Conservation (phyloP, 2,888 invertebrate genomes). For the Leptogaster cylindrica region DNA sequence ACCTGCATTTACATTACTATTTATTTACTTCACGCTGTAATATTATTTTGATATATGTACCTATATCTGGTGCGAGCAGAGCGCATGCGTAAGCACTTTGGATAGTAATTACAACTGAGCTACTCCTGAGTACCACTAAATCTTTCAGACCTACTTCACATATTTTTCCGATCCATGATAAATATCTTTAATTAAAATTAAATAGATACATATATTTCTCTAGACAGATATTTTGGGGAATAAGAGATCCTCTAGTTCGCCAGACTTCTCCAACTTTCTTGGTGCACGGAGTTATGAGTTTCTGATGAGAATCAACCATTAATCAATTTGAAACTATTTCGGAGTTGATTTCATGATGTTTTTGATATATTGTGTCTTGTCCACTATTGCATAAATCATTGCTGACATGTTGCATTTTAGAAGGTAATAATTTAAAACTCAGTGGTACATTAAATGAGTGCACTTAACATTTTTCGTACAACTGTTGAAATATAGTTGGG, state of each 20-base stretch:
- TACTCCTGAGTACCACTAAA: slow-evolving; percentile 1
- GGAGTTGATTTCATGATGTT: too few species aligned
- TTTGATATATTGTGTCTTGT: too few species aligned
- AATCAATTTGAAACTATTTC: slow-evolving; percentile 4
- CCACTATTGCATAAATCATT: too few species aligned
- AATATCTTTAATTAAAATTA: background rate
- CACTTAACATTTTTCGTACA: too few species aligned
- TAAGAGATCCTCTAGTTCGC: too few species aligned
- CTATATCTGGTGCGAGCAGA: background rate
- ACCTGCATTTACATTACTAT: background rate
- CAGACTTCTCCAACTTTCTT: too few species aligned
- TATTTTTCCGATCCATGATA: background rate
- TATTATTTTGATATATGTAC: slow-evolving; percentile 20
- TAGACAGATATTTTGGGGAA: background rate
- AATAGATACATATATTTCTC: background rate
- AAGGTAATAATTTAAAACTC: too few species aligned
- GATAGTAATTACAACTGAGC: slow-evolving; percentile 1
- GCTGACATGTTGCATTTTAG: too few species aligned
- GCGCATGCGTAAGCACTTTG: background rate
- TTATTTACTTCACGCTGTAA: background rate
- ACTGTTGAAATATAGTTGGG: too few species aligned
- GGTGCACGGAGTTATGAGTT: too few species aligned
- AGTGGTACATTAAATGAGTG: too few species aligned
- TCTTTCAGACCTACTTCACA: background rate
- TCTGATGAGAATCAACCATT: background rate